Evolutionary conservation across 1,140 invertebrate species (phyloP), one percentile per base, ranked within the genome.

Genomic region (Drosophila mayri): DNA sequence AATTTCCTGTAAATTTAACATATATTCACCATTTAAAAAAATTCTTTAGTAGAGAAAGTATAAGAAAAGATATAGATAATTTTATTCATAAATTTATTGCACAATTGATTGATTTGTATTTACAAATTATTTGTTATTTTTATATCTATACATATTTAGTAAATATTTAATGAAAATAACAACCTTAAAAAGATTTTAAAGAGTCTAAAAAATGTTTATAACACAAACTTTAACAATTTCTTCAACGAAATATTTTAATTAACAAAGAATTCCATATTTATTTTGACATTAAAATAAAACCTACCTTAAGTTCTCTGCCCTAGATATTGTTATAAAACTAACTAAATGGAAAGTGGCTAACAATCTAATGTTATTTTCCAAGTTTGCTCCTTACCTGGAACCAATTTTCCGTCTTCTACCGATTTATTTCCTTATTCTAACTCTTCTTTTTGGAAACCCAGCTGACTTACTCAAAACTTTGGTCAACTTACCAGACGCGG

Each of bases 401-500:
- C 57, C 63, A 59, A 44, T 46, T 61, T 46, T 22, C 25, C 16
- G 41, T 37, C 32, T 30, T 54, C 28, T 28, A n/a, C 40, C 43
- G 28, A 12, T 68, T 50, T 37, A 35, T 16, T 54, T 57, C 28
- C 38, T 38, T 7, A 55, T 18, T 54, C 35, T 50, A 50, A 9
- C 38, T 20, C 41, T 43, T 2, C n/a, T 50, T 32, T 50, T 50
- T 50, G 49, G 30, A 43, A 40, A 46, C 50, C 46, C 18, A 54
- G 12, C 61, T 73, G 65, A 71, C 57, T 52, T 52, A 30, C 46
- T 59, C 20, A 25, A 80, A 70, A 81, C 85, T 90, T 90, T 81
- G 78, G 60, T 47, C 85, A 85, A 79, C 85, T 90, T 90, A 73
- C 85, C 32, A 85, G 41, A 44, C 54, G 38, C 35, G 46, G 85